Evolutionary conservation across 2,888 invertebrate species (phyloP).

Genomic region (Scotopteryx bipunctaria): DNA sequence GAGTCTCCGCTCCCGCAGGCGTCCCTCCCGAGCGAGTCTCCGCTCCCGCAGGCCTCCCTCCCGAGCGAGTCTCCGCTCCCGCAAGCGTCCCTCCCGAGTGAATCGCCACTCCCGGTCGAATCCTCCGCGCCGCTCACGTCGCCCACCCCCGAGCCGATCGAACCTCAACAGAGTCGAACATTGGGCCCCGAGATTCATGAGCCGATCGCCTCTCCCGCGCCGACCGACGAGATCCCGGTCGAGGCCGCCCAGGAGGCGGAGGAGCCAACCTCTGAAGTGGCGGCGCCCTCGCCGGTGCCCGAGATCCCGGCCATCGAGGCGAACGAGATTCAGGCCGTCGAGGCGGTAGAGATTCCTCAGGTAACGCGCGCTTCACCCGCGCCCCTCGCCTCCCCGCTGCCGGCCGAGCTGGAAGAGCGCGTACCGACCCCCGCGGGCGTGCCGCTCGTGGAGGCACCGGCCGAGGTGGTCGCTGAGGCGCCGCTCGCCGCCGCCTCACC

Average conservation of each 20-base stretch:
- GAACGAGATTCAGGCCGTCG: background rate
- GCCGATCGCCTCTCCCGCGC: conserved; percentile 38
- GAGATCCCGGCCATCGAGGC: background rate
- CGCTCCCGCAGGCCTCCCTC: background rate
- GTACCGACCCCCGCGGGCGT: background rate
- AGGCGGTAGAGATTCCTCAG: too few relatives aligned
- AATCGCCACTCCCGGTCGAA: conserved; percentile 35
- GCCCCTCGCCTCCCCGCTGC: conserved; percentile 28
- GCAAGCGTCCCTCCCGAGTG: background rate
- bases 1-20: conserved; percentile 28
- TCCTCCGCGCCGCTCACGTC: conserved; percentile 31
- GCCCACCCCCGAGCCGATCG: conserved; percentile 30
- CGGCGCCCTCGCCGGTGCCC: conserved; percentile 30
- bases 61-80: conserved; percentile 31
- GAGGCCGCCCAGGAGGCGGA: conserved; percentile 40
- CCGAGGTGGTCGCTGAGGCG: conserved; percentile 27
- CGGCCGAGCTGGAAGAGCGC: conserved; percentile 18
- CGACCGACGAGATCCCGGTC: conserved; percentile 36
- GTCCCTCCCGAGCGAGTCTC: conserved; percentile 33
- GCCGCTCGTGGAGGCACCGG: conserved; percentile 21
- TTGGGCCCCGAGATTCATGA: conserved; percentile 10
- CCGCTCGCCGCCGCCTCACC: conserved; percentile 16
- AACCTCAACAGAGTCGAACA: conserved; percentile 34
- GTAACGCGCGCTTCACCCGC: conserved; percentile 10
- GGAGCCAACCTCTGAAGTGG: conserved; percentile 20